Evolutionary conservation across 2,888 invertebrate genomes (phyloP).

Genomic region (Hyppa rectilinea): DNA sequence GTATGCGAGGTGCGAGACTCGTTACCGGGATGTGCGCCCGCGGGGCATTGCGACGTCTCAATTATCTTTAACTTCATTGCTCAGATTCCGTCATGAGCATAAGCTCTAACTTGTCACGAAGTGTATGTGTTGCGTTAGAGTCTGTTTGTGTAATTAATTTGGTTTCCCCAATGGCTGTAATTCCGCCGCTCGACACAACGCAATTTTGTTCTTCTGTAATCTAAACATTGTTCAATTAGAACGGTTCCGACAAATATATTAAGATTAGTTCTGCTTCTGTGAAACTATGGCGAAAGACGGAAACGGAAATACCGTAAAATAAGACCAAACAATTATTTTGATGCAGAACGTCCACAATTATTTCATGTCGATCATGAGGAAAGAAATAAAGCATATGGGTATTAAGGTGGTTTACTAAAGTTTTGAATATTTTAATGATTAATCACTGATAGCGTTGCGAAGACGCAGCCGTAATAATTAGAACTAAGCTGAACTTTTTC

Average conservation of each 20-base stretch:
- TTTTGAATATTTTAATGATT: neutral
- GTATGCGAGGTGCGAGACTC: constrained; percentile 83
- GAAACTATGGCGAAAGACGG: constrained; percentile 25
- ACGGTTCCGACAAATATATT: constrained; percentile 53
- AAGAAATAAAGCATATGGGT: neutral
- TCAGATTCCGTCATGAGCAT: constrained; percentile 78
- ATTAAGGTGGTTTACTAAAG: constrained; percentile 5
- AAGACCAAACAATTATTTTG: constrained; percentile 8
- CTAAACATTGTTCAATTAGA: constrained; percentile 67
- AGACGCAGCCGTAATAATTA: neutral
- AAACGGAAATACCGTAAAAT: constrained; percentile 12
- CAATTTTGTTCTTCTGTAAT: constrained; percentile 72
- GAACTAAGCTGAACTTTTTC: constrained; percentile 1
- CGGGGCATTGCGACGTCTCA: constrained; percentile 83
- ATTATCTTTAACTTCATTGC: constrained; percentile 87
- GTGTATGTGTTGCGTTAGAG: constrained; percentile 62
- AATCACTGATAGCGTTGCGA: neutral
- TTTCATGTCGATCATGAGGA: neutral
- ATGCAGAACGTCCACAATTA: neutral
- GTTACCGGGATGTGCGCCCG: constrained; percentile 79
- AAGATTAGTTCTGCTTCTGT: constrained; percentile 51
- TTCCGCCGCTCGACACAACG: constrained; percentile 68
- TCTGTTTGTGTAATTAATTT: constrained; percentile 80
- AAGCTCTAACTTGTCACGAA: constrained; percentile 75
- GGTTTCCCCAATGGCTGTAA: constrained; percentile 72